phyloP scores from a whole-genome alignment of 2,888 invertebrate genomes.

The Euplagia quadripunctaria region DNA sequence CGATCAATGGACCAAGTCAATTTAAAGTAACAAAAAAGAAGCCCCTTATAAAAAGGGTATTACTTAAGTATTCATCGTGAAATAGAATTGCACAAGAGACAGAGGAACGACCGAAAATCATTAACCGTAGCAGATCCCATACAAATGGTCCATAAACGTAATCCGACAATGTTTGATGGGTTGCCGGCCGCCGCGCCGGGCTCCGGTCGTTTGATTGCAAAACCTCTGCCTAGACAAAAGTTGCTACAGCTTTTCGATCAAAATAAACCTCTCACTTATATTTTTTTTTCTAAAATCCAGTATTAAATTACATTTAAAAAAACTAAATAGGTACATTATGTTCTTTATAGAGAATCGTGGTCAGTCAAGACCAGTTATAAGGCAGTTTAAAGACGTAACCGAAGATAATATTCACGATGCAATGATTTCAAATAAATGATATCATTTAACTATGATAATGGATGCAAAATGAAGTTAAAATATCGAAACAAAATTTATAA shows the following conservation, averaged over 20 bases:
- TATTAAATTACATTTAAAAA: not conserved
- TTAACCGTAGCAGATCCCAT: conserved; percentile 81
- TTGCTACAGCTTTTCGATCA: conserved; percentile 12
- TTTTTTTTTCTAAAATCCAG: conserved; percentile 8
- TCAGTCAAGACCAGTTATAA: conserved; percentile 36
- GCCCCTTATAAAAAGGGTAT: conserved; percentile 65
- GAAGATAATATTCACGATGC: conserved; percentile 53
- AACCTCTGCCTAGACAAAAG: conserved; percentile 61
- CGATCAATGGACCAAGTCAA: conserved; percentile 6
- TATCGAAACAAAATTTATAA: conserved; percentile 45
- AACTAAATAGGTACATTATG: not conserved
- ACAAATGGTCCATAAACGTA: conserved; percentile 82
- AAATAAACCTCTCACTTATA: not conserved
- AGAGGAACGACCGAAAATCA: conserved; percentile 73
- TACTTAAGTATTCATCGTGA: conserved; percentile 58
- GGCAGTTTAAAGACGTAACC: conserved; percentile 26
- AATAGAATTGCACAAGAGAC: conserved; percentile 71
- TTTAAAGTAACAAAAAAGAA: conserved; percentile 25
- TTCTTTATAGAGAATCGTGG: conserved; percentile 16
- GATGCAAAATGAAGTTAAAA: conserved; percentile 51
- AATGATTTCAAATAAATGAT: conserved; percentile 43
- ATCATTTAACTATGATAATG: conserved; percentile 38
- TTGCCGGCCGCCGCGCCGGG: conserved; percentile 56
- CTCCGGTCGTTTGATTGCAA: conserved; percentile 63
- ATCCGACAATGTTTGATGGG: conserved; percentile 82